phyloP scores from a whole-genome alignment of 2,888 invertebrate species.

The Cecidostiba fungosa region DNA sequence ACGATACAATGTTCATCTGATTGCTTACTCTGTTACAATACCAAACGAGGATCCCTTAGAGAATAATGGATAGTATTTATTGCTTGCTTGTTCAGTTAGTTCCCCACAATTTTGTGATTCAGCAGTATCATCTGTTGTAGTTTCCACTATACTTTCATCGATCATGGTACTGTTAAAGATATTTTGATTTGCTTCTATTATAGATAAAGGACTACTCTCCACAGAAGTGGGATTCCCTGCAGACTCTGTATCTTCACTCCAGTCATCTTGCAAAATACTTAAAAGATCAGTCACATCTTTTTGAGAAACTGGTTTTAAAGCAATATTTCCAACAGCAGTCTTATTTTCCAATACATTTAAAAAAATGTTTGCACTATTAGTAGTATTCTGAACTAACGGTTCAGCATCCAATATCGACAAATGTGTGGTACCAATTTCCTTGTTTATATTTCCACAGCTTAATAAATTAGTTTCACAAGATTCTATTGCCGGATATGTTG shows the following conservation, averaged over 20 bases:
- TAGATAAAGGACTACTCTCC: background rate
- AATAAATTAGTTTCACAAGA: background rate
- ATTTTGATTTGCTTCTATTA: background rate
- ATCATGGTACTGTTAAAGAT: background rate
- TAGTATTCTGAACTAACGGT: background rate
- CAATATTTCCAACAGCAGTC: background rate
- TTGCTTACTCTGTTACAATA: background rate
- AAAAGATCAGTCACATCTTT: background rate
- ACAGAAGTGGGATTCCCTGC: background rate
- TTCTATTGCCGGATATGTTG: background rate
- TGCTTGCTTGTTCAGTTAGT: background rate
- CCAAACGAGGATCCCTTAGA: background rate
- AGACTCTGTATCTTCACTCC: background rate
- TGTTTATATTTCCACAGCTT: background rate
- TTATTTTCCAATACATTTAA: too few species aligned
- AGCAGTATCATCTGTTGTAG: background rate
- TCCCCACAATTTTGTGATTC: background rate
- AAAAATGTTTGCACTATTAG: too few species aligned
- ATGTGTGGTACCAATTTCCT: background rate
- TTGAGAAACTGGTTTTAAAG: background rate
- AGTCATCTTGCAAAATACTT: background rate
- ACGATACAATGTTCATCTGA: background rate
- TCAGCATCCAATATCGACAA: background rate
- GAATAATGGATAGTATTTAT: slow-evolving; percentile 22
- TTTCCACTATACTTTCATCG: background rate